Evolutionary conservation across 2,797 vertebrate species (phyloP).

Genomic region (Todus mexicanus): DNA sequence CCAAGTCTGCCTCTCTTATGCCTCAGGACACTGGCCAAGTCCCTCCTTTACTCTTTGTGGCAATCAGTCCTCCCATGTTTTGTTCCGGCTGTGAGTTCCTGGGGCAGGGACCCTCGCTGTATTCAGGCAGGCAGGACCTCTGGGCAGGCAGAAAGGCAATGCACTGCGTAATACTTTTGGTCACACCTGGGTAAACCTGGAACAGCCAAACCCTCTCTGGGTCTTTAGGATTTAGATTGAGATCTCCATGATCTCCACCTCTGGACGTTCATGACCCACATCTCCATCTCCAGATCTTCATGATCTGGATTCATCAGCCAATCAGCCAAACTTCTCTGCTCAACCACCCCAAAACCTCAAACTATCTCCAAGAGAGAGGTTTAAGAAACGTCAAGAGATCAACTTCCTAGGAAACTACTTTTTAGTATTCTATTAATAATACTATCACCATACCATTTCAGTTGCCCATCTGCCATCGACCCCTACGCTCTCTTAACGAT

Average conservation of each 20-base stretch:
- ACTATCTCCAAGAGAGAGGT: neutral
- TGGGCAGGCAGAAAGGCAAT: neutral
- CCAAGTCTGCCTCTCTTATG: neutral
- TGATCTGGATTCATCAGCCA: neutral
- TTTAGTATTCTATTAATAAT: neutral
- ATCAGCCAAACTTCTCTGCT: neutral
- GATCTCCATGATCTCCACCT: neutral
- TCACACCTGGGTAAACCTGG: neutral
- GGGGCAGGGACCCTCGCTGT: neutral
- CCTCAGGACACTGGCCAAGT: neutral
- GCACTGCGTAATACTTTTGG: neutral
- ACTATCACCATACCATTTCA: neutral
- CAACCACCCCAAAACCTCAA: neutral
- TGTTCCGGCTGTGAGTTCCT: neutral
- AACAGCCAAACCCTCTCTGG: neutral
- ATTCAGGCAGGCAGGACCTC: neutral
- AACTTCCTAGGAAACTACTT: neutral
- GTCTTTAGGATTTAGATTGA: neutral
- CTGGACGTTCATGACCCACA: neutral
- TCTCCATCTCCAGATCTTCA: neutral
- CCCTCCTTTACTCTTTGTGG: neutral
- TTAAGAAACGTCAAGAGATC: neutral
- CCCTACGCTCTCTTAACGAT: neutral
- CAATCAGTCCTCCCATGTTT: neutral
- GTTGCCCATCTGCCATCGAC: neutral